Base-by-base conservation (phyloP, 1,140 invertebrate species). In the Eupeodes corollae region DNA sequence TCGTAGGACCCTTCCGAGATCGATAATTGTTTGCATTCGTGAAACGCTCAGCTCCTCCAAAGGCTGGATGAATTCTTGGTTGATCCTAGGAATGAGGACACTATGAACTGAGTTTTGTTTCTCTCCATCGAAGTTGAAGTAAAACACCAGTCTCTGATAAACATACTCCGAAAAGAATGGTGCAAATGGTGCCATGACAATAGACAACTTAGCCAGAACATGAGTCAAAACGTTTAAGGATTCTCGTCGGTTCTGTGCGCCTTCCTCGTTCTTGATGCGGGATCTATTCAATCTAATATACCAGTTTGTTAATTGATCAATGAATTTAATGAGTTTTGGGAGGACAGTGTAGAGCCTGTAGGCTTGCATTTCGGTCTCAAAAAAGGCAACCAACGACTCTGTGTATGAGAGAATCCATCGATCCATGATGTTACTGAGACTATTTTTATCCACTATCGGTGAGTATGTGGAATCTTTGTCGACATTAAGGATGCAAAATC, bases 291-390 rank as follows among this genome's bases (percentile, higher is more conserved):
- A 90, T 52, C 93, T 75, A 6, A 98, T 90, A 67, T 97, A 96
- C 91, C 91, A 96, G 66, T 98, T 98, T 8, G 92, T 97, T 8
- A 98, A 75, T 62, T 95, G 86, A 56, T 96, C 91, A 53, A 98
- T 89, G 70, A 92, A 97, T 63, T 92, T 91, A 0, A 94, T 83
- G 13, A 98, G 70, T 46, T 81, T 73, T 8, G 93, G 91, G 16
- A 94, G 82, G 16, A 98, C 94, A 5, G 90, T 95, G 64, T 96
- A 98, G 18, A 98, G 68, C 49, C 83, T 78, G 64, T 97, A 98
- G 0, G 83, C 82, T 58, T 75, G 75, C 93, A 98, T 98, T 73
- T 98, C 93, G 54, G 79, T 73, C 47, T 83, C 80, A 1, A 97
- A 79, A 75, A 88, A 95, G 37, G 78, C 73, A 35, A 97, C 73